Evolutionary conservation across 2,888 invertebrate genomes (phyloP).

Genomic region (Eretmocerus hayati): DNA sequence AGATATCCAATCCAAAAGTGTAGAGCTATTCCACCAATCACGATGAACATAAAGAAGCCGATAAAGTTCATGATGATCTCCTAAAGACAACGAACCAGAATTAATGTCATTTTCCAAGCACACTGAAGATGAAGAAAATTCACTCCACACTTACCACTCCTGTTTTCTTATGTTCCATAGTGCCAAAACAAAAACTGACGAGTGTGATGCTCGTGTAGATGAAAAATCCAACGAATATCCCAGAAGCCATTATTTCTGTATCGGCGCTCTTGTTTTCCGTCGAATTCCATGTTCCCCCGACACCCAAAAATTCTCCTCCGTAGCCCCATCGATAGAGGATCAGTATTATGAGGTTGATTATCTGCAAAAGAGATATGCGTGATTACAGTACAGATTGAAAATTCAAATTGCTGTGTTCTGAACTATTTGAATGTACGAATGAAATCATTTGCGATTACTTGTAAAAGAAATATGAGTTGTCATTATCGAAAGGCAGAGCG

Average conservation of each 20-base stretch:
- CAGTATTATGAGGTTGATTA: conserved; percentile 73
- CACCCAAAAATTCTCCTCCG: conserved; percentile 76
- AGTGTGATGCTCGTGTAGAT: conserved; percentile 75
- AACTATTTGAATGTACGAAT: too few species aligned
- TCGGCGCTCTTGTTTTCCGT: conserved; percentile 84
- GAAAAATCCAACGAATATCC: conserved; percentile 78
- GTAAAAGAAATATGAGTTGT: too few species aligned
- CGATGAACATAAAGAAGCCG: conserved; percentile 77
- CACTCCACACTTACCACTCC: conserved; percentile 47
- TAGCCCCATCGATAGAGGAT: conserved; percentile 77
- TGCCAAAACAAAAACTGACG: conserved; percentile 69
- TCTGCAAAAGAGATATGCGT: conserved; percentile 50
- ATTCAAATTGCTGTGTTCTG: background rate
- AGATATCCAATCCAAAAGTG: conserved; percentile 88
- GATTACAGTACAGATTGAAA: background rate
- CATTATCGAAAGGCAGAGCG: too few species aligned
- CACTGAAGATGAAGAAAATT: too few species aligned
- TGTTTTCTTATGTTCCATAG: conserved; percentile 69
- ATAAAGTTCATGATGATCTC: conserved; percentile 85
- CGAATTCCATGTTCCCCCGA: conserved; percentile 85
- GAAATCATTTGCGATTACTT: too few species aligned
- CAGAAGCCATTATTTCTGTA: conserved; percentile 81
- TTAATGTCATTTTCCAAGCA: background rate
- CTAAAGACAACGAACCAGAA: conserved; percentile 46
- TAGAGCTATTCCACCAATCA: conserved; percentile 77